Conservation (phyloP, 92 coral and sea anemone genomes). For the Umimayanthus kanabou region DNA sequence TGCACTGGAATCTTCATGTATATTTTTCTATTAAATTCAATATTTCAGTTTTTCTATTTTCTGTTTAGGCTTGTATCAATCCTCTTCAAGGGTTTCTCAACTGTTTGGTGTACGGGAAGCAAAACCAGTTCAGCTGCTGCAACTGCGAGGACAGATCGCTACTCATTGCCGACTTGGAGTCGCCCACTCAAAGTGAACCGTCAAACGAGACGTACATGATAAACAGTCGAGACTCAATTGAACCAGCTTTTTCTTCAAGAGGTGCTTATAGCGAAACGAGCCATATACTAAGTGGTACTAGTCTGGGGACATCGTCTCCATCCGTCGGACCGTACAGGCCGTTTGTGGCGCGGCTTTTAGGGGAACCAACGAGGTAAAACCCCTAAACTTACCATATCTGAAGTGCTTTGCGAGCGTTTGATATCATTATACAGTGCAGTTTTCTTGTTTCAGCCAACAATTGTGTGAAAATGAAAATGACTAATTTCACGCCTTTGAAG, state of each 20-base stretch:
- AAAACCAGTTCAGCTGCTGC: conserved; percentile 48
- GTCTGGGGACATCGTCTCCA: conserved; percentile 32
- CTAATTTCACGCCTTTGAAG: no score
- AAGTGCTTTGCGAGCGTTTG: no score
- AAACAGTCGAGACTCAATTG: conserved; percentile 51
- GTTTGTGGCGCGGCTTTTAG: conserved; percentile 65
- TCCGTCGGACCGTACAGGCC: conserved; percentile 24
- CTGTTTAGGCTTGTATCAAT: conserved; percentile 71
- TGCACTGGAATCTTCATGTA: no score
- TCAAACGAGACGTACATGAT: conserved; percentile 36
- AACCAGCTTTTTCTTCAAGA: conserved; percentile 39
- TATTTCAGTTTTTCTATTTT: neutral
- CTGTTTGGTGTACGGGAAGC: conserved; percentile 86
- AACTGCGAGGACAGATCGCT: neutral
- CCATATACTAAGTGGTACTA: conserved; percentile 35
- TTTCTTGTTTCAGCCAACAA: no score
- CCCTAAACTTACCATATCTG: no score
- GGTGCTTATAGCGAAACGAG: conserved; percentile 21
- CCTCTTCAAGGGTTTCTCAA: conserved; percentile 93
- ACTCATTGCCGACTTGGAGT: neutral
- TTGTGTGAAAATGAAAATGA: no score
- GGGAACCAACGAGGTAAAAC: conserved; percentile 54
- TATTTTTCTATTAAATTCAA: no score
- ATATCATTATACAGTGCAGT: no score
- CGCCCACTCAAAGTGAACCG: conserved; percentile 19